Percentiles rank a stretch among this genome's conserved stretches.
Evolutionary conservation across 2,797 vertebrate species (phyloP).

Genomic region (Luscinia luscinia): DNA sequence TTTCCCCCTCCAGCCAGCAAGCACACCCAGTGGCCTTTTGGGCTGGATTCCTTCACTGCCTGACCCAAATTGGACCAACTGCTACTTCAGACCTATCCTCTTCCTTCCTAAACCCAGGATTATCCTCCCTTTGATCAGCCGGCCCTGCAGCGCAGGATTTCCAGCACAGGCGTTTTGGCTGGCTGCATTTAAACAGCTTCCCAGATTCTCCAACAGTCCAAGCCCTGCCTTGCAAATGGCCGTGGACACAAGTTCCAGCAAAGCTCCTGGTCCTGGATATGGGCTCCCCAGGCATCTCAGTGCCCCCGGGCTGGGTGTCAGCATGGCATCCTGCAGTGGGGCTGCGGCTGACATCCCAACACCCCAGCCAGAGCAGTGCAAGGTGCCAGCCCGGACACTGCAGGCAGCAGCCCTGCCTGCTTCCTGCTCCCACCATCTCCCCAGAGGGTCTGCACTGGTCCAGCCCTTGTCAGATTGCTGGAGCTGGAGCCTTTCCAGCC

Average conservation of each 20-base stretch:
- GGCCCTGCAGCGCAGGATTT: slow-evolving; percentile 61
- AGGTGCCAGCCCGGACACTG: background rate
- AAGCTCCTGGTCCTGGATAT: background rate
- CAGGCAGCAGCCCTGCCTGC: background rate
- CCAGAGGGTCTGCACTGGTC: background rate
- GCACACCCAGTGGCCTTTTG: background rate
- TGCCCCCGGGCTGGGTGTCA: background rate
- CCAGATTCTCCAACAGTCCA: background rate
- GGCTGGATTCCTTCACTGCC: slow-evolving; percentile 39
- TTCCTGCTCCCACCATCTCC: background rate
- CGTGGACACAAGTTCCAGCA: background rate
- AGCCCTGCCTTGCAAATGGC: slow-evolving; percentile 1
- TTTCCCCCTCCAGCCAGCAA: background rate
- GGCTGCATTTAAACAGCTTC: slow-evolving; percentile 60
- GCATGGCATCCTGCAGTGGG: background rate
- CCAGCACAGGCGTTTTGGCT: slow-evolving; percentile 58
- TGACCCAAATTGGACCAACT: slow-evolving; percentile 68
- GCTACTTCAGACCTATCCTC: slow-evolving; percentile 64
- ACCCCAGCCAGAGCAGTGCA: background rate
- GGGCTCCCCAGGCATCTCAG: background rate
- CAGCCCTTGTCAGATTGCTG: background rate
- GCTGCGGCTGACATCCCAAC: background rate
- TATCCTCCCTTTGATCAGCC: slow-evolving; percentile 69
- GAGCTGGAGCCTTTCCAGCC: background rate
- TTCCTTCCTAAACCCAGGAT: slow-evolving; percentile 60